Conservation (phyloP, 2,797 vertebrate genomes). For the Ispidina picta region DNA sequence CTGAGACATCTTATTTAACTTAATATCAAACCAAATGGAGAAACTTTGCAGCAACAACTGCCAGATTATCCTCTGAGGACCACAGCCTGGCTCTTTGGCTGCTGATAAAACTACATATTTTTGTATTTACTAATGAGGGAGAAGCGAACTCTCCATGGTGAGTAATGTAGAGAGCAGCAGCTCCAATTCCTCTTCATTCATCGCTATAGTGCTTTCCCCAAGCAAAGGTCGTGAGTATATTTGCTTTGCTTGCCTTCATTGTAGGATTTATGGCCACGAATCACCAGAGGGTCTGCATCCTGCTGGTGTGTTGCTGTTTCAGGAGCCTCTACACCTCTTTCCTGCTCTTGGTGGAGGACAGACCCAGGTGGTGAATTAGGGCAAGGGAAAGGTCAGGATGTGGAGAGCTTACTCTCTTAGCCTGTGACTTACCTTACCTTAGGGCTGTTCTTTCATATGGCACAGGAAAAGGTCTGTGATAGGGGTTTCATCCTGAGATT, state of each 20-base stretch:
- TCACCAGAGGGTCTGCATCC: neutral
- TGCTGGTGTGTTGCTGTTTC: neutral
- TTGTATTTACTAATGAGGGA: slow-evolving; percentile 43
- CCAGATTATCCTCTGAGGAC: slow-evolving; percentile 52
- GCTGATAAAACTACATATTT: slow-evolving; percentile 45
- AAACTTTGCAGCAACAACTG: slow-evolving; percentile 22
- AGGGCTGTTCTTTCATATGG: neutral
- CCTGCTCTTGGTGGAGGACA: neutral
- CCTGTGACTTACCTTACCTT: neutral
- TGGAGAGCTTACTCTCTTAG: neutral
- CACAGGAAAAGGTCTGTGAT: neutral
- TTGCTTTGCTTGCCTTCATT: neutral
- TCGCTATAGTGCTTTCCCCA: neutral
- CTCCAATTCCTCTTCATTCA: slow-evolving; percentile 43
- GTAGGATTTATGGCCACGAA: neutral
- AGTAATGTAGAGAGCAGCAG: slow-evolving; percentile 24
- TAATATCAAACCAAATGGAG: slow-evolving; percentile 37
- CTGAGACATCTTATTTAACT: slow-evolving; percentile 42
- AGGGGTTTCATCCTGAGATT: neutral
- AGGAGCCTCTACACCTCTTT: neutral
- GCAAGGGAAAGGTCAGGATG: neutral
- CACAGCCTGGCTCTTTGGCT: slow-evolving; percentile 50
- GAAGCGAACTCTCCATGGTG: slow-evolving; percentile 26
- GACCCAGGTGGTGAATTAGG: neutral
- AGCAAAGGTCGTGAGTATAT: neutral